A percentile compares a stretch with the other conserved stretches of the same genome.
These are phyloP conservation scores for Troides aeacus DNA, from an alignment of 2,888 invertebrate genomes.

Conservation along the genomic window DNA sequence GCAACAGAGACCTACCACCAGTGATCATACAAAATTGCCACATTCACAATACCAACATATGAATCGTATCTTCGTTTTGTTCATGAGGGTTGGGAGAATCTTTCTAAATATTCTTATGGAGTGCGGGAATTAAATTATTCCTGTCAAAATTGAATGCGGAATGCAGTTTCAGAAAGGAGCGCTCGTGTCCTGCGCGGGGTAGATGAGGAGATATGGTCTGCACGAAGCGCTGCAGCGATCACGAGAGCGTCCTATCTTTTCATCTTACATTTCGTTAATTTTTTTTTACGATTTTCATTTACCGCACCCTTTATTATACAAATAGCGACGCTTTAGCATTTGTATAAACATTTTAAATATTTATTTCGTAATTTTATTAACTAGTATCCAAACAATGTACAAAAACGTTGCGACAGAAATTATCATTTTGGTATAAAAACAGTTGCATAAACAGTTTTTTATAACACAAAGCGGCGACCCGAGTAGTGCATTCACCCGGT, in stretches of 20 bases:
- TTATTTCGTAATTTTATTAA: background rate
- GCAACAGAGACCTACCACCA: too few species aligned
- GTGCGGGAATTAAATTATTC: conserved; percentile 15
- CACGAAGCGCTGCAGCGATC: conserved; percentile 21
- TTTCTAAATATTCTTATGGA: too few species aligned
- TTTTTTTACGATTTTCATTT: conserved; percentile 30
- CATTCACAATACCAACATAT: too few species aligned
- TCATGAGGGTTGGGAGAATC: too few species aligned
- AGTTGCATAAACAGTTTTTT: background rate
- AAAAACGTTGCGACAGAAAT: background rate
- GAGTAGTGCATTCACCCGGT: background rate
- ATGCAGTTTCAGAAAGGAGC: conserved; percentile 15
- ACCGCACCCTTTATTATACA: conserved; percentile 21
- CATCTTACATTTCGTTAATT: conserved; percentile 35
- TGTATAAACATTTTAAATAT: conserved; percentile 6
- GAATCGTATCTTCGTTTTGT: too few species aligned
- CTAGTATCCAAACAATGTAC: background rate
- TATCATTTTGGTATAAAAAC: background rate
- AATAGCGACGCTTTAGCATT: conserved; percentile 12
- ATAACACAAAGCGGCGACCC: background rate
- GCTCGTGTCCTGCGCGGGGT: conserved; percentile 17
- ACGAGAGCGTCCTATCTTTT: conserved; percentile 35
- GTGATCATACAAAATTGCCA: too few species aligned
- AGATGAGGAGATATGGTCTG: conserved; percentile 43
- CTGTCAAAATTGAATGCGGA: conserved; percentile 21